Evolutionary conservation across 1,140 invertebrate genomes (phyloP).

Genomic region (Luehdorfia chinensis): DNA sequence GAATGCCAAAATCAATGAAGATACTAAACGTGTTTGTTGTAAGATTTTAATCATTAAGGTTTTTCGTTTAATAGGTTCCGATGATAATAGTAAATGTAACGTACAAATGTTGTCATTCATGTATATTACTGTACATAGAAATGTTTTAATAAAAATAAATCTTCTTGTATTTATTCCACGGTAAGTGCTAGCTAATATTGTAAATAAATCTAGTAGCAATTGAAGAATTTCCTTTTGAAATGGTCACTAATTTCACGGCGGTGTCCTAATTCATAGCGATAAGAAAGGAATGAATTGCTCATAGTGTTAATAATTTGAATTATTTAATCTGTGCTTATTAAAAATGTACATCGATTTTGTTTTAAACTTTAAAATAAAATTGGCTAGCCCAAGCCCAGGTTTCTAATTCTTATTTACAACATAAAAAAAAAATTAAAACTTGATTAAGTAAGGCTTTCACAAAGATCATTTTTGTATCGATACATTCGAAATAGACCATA

Average conservation of each 20-base stretch:
- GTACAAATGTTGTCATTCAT: conserved; percentile 66
- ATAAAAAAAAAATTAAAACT: no score
- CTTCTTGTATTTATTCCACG: conserved; percentile 58
- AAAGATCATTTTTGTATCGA: no score
- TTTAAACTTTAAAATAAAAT: no score
- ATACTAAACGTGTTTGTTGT: conserved; percentile 10
- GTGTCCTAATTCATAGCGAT: no score
- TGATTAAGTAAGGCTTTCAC: no score
- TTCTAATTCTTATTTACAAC: no score
- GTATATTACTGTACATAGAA: conserved; percentile 66
- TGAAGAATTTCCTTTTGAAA: conserved; percentile 40
- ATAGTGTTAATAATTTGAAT: no score
- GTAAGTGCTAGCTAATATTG: conserved; percentile 50
- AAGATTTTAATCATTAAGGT: conserved; percentile 13
- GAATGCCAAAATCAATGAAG: conserved; percentile 7
- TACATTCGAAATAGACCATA: no score
- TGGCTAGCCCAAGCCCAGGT: no score
- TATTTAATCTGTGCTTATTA: no score
- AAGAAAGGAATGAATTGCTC: conserved; percentile 6
- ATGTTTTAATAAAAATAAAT: conserved; percentile 42
- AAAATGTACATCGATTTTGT: no score
- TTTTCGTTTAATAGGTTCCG: conserved; percentile 21
- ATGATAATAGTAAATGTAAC: conserved; percentile 43
- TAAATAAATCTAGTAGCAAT: conserved; percentile 46
- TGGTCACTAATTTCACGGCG: conserved; percentile 16